Conservation (phyloP, 2,888 invertebrate species). For the Pachymerium ferrugineum region DNA sequence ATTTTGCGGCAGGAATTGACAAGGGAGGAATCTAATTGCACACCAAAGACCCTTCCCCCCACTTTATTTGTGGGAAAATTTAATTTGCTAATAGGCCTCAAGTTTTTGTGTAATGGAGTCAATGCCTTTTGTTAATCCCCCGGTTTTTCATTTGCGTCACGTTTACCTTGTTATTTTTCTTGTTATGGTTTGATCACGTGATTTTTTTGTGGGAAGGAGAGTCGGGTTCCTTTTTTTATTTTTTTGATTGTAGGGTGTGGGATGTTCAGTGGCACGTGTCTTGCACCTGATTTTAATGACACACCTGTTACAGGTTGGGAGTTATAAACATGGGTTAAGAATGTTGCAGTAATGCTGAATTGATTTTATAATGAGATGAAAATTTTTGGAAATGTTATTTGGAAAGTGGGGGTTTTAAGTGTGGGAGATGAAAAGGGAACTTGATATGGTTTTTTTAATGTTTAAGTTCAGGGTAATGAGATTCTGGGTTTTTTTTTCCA, state of each 20-base stretch:
- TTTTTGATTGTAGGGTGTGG: background rate
- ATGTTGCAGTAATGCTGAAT: no score
- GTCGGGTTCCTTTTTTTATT: background rate
- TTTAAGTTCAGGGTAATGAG: no score
- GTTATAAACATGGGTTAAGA: no score
- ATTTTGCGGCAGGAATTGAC: background rate
- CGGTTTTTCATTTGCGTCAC: background rate
- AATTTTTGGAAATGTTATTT: no score
- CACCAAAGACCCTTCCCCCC: background rate
- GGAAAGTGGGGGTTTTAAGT: no score
- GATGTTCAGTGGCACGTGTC: no score
- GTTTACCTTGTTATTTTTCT: background rate
- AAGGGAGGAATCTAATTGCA: background rate
- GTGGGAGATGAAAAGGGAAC: no score
- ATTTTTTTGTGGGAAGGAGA: background rate
- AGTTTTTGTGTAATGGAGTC: constrained; percentile 2
- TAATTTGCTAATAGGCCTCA: background rate
- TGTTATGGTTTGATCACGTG: background rate
- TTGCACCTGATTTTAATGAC: no score
- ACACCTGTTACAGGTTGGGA: no score
- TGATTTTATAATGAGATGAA: no score
- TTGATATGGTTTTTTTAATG: no score
- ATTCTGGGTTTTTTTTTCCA: no score
- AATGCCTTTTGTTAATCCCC: constrained; percentile 2
- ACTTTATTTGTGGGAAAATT: constrained; percentile 2